These are phyloP conservation scores for Drosophila koepferae DNA, from an alignment of 2,888 invertebrate species.

Conservation along the genomic window DNA sequence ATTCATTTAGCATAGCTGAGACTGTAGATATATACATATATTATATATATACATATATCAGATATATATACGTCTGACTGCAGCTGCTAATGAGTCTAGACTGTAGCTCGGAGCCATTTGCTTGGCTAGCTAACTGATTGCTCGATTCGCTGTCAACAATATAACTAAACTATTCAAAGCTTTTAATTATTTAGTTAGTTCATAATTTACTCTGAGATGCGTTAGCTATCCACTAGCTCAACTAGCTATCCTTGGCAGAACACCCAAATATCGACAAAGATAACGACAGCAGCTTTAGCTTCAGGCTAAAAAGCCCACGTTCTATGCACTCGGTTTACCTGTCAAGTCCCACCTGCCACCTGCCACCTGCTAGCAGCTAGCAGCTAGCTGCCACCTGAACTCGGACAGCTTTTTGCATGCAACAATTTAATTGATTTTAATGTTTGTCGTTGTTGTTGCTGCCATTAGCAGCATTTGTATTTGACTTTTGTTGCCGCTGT, in stretches of 20 bases:
- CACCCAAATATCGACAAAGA: constrained; percentile 13
- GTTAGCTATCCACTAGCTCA: neutral
- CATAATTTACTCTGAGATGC: constrained; percentile 2
- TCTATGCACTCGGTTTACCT: neutral
- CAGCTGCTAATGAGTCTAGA: neutral
- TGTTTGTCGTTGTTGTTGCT: constrained; percentile 29
- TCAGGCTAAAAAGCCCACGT: neutral
- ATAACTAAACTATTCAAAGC: constrained; percentile 1
- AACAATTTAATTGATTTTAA: constrained; percentile 72
- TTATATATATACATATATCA: neutral
- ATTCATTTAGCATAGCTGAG: neutral
- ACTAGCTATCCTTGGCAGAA: constrained; percentile 46
- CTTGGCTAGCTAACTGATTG: neutral
- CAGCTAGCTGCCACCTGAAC: constrained; percentile 3
- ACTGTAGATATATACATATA: neutral
- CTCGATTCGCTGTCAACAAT: constrained; percentile 10
- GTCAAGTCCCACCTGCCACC: constrained; percentile 2
- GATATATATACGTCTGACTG: neutral
- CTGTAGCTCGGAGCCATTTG: too few species aligned
- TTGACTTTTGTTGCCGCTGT: constrained; percentile 23
- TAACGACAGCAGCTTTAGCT: neutral
- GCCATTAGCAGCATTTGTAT: constrained; percentile 23
- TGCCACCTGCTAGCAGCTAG: too few species aligned
- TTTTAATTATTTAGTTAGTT: constrained; percentile 14
- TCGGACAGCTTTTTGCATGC: constrained; percentile 54